Evolutionary conservation across 1,140 invertebrate species (phyloP).

Genomic region (Hyphantria cunea): DNA sequence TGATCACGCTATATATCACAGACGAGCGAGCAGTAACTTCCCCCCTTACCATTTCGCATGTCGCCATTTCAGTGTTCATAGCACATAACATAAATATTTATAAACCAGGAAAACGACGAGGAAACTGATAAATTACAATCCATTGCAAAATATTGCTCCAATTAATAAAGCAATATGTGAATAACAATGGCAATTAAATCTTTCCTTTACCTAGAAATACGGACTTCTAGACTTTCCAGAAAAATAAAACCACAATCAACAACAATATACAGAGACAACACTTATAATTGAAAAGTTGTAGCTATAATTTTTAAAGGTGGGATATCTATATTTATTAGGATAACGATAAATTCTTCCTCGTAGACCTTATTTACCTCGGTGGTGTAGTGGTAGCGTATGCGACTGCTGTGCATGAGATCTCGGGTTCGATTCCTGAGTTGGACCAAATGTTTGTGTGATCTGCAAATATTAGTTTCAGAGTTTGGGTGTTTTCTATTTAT

Average conservation of each 20-base stretch:
- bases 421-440: no score
- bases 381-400: no score
- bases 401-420: no score
- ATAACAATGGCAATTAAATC: not conserved
- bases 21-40: not conserved
- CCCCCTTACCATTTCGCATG: not conserved
- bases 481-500: no score
- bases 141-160: not conserved
- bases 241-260: not conserved
- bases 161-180: not conserved
- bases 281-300: no score
- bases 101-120: conserved; percentile 10
- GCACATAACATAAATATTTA: conserved; percentile 10
- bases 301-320: no score
- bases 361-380: no score
- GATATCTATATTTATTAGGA: no score
- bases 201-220: not conserved
- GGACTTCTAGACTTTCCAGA: not conserved
- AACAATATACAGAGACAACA: not conserved
- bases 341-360: no score
- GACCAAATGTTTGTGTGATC: no score
- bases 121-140: not conserved
- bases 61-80: not conserved
- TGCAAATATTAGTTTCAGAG: no score
- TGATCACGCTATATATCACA: conserved; percentile 1